Base-by-base conservation (phyloP, 2,797 vertebrate genomes). In the Malurus leucopterus region DNA sequence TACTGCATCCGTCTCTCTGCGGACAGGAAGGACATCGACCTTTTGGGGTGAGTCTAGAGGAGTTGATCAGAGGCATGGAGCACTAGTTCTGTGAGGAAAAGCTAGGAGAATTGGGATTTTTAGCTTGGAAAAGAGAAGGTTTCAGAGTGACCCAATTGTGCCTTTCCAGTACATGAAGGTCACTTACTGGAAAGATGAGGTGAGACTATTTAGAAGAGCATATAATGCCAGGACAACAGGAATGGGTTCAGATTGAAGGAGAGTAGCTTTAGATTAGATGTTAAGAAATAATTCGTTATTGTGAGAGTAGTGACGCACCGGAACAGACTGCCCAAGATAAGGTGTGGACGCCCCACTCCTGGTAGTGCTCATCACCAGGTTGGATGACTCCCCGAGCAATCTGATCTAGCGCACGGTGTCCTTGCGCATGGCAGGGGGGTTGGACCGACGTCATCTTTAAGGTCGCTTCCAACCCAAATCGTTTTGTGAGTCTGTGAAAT, bases 391-490 rank as follows among this genome's bases (percentile, higher is more conserved):
- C 24, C n/a, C 15, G n/a, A 44, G 14, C 26, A 61, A 13, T 17
- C 5, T 5, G 13, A 8, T 43, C 13, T 36, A 14, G 4, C 18
- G 19, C 20, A 27, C 50, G 2, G 7, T 3, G 11, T 6, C 43
- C 27, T 19, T 13, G n/a, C 27, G 19, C 20, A 30, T 0, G 4
- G 19, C 11, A 20, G 6, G 12, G 7, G 9, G 7, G 1, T 0
- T 63, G 22, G 8, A 50, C 59, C 18, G 8, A 36, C 1, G 16
- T 20, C 11, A 47, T 21, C 15, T 23, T 36, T 26, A 53, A 26
- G 9, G 14, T 15, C 18, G 15, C 34, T 58, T 78, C 29, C n/a
- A 36, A 59, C 34, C 20, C 32, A 58, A 51, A 29, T 5, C 14
- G 26, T 7, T 51, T 34, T 5, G 4, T 2, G 7, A 22, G 7